Percentiles rank a stretch among this genome's conserved stretches.
Conservation (phyloP, 1,140 invertebrate genomes). For the Pemphigus obesinymphae region DNA sequence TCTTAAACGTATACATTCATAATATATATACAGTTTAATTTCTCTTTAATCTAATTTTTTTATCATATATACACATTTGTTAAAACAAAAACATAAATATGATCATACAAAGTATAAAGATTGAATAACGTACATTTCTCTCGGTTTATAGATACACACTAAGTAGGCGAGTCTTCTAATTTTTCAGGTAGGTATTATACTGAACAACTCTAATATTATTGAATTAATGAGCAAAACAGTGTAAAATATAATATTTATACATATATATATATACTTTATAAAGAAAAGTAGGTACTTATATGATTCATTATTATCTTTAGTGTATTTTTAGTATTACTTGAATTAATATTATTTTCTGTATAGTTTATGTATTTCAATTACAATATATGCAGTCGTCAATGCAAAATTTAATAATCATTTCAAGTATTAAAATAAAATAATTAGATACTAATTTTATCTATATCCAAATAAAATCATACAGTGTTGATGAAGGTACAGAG, state of each 20-base stretch:
- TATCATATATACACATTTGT: neutral
- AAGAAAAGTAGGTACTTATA: neutral
- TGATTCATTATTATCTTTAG: neutral
- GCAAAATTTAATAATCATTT: too few relatives aligned
- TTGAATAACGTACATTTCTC: neutral
- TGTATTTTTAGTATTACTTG: neutral
- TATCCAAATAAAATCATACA: too few relatives aligned
- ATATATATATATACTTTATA: neutral
- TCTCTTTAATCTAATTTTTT: conserved; percentile 10
- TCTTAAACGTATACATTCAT: conserved; percentile 38
- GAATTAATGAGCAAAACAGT: conserved; percentile 34
- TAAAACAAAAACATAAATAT: neutral
- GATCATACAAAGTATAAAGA: neutral
- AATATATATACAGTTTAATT: conserved; percentile 24
- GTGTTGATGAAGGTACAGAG: too few relatives aligned
- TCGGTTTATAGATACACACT: neutral
- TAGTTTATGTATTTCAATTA: too few relatives aligned
- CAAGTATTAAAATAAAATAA: too few relatives aligned
- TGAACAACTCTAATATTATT: neutral
- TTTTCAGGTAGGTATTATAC: neutral
- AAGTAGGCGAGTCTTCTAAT: neutral
- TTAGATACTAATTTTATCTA: too few relatives aligned
- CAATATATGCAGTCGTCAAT: too few relatives aligned
- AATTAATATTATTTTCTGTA: neutral
- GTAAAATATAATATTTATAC: neutral